phyloP scores from a whole-genome alignment of 2,888 invertebrate species.

The Leptinotarsa juncta region DNA sequence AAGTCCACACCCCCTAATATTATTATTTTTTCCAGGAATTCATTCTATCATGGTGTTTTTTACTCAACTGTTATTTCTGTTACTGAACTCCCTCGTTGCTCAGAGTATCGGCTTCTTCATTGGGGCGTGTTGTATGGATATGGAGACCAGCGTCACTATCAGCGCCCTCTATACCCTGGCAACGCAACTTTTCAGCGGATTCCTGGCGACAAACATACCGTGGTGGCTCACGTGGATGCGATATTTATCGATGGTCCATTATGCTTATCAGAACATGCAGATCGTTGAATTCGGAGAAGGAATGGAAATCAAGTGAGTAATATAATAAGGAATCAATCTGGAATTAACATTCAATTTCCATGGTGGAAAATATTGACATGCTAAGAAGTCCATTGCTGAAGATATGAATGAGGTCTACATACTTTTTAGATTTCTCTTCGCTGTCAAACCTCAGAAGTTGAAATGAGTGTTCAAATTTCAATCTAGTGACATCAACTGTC shows the following conservation, averaged over 20 bases:
- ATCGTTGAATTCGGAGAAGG: constrained; percentile 81
- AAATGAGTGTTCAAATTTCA: too few relatives aligned
- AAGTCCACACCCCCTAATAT: too few relatives aligned
- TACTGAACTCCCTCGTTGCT: constrained; percentile 79
- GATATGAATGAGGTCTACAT: too few relatives aligned
- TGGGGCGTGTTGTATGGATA: constrained; percentile 81
- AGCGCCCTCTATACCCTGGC: constrained; percentile 82
- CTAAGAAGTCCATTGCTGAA: too few relatives aligned
- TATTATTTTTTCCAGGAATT: constrained; percentile 60
- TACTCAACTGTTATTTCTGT: constrained; percentile 74
- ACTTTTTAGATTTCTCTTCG: too few relatives aligned
- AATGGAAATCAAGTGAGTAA: constrained; percentile 73
- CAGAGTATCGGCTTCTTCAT: constrained; percentile 85
- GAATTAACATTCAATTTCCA: too few relatives aligned
- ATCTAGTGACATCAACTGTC: too few relatives aligned
- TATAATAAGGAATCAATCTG: too few relatives aligned
- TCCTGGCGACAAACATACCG: constrained; percentile 79
- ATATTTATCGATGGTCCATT: constrained; percentile 82
- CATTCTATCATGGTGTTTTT: constrained; percentile 76
- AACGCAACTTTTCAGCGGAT: constrained; percentile 82
- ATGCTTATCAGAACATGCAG: constrained; percentile 85
- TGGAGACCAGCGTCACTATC: constrained; percentile 81
- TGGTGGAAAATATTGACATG: too few relatives aligned
- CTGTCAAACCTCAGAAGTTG: too few relatives aligned
- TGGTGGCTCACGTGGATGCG: constrained; percentile 80